These are phyloP conservation scores for Petrolisthes manimaculis DNA, from an alignment of 2,888 invertebrate genomes.

Conservation along the genomic window DNA sequence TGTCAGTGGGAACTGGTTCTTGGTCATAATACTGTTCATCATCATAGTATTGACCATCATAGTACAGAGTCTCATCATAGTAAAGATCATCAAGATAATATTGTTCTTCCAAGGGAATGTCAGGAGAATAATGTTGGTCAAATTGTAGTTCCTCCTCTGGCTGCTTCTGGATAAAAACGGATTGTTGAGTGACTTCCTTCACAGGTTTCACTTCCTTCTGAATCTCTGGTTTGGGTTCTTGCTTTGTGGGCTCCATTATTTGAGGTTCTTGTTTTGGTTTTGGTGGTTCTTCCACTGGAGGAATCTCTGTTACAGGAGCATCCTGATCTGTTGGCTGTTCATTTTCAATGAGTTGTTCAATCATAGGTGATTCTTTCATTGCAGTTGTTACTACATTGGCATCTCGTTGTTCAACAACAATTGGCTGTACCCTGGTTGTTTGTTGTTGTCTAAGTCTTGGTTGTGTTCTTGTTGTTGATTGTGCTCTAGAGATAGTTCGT, in stretches of 20 bases:
- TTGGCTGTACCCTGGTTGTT: no score
- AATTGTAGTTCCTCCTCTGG: background rate
- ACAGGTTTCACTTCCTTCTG: background rate
- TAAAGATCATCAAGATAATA: background rate
- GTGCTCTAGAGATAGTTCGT: no score
- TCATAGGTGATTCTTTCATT: background rate
- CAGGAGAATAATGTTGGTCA: background rate
- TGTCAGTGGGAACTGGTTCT: slow-evolving; percentile 5
- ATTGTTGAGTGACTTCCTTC: background rate
- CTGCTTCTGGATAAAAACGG: background rate
- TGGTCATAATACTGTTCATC: background rate
- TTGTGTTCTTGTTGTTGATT: no score
- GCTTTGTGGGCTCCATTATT: no score
- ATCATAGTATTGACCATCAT: background rate
- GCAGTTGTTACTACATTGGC: no score
- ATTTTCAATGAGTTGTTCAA: background rate
- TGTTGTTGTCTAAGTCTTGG: no score
- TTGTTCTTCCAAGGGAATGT: background rate
- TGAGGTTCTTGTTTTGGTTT: no score
- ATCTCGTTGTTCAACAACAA: no score
- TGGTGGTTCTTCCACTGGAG: background rate
- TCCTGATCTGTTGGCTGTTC: background rate
- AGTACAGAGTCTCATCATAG: slow-evolving; percentile 1
- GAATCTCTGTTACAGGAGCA: background rate
- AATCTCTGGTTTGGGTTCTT: no score